Conservation (phyloP, 2,113 vertebrate genomes). For the Tapirus terrestris region DNA sequence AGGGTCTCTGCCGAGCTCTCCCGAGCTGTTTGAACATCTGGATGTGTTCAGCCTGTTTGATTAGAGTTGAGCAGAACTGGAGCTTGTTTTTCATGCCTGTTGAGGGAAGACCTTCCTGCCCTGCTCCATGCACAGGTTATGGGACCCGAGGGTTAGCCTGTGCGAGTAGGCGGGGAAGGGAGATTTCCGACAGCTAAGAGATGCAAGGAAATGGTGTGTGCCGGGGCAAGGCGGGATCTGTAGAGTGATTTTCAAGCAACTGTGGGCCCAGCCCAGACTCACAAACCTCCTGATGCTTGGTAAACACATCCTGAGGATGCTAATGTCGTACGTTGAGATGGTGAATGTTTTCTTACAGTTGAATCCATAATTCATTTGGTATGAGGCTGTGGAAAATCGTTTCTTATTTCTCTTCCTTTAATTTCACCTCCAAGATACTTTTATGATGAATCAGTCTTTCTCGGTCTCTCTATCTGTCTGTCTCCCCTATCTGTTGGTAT, state of each 20-base stretch:
- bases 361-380: neutral
- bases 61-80: neutral
- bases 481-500: neutral
- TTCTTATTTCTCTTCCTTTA: neutral
- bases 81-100: neutral
- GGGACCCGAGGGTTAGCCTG: neutral
- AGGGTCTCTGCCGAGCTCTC: neutral
- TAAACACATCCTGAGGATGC: neutral
- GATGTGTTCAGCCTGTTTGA: constrained; percentile 18
- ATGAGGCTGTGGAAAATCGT: neutral
- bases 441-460: neutral
- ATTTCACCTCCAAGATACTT: constrained; percentile 25
- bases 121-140: neutral
- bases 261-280: neutral
- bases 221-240: neutral
- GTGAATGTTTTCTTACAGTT: neutral
- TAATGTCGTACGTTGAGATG: neutral
- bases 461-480: neutral
- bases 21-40: neutral
- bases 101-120: neutral
- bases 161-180: neutral
- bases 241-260: neutral
- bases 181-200: neutral
- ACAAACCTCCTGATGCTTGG: neutral
- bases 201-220: neutral